Percentiles rank a stretch among this genome's conserved stretches.
Conservation (phyloP, 2,113 vertebrate genomes). For the Tapirus terrestris region DNA sequence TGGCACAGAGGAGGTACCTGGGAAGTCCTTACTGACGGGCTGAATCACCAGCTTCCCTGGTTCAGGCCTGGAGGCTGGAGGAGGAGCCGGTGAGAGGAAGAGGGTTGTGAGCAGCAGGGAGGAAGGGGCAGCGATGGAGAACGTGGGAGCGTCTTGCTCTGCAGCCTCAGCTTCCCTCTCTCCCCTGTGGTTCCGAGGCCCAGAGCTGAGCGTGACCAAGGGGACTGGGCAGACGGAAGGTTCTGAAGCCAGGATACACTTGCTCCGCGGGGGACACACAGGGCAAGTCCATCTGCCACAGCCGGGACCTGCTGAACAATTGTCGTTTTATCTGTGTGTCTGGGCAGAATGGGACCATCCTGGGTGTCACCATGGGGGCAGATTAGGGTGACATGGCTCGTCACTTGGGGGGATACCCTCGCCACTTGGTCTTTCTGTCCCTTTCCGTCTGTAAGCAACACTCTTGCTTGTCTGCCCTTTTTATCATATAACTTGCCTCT, state of each 20-base stretch:
- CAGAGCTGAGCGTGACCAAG: background rate
- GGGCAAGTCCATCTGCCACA: fast-evolving
- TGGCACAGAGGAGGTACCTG: too few species aligned
- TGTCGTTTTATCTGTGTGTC: too few species aligned
- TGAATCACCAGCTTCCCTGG: background rate
- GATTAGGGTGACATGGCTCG: background rate
- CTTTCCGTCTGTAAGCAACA: background rate
- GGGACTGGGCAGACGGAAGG: background rate
- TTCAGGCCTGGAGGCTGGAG: background rate
- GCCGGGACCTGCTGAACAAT: background rate
- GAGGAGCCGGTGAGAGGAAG: background rate
- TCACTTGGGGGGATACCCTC: too few species aligned
- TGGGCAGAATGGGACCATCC: background rate
- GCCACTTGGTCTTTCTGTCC: background rate
- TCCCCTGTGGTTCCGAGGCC: background rate
- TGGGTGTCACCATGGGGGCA: background rate
- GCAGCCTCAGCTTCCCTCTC: background rate
- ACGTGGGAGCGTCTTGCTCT: fast-evolving
- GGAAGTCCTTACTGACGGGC: fast-evolving
- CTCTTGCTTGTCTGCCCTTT: background rate
- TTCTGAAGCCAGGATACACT: background rate
- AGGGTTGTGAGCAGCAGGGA: background rate
- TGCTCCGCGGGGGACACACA: background rate
- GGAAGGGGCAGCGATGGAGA: background rate
- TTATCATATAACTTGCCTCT: background rate